Conservation (phyloP, 1,140 invertebrate species). For the Bombus ignitus region DNA sequence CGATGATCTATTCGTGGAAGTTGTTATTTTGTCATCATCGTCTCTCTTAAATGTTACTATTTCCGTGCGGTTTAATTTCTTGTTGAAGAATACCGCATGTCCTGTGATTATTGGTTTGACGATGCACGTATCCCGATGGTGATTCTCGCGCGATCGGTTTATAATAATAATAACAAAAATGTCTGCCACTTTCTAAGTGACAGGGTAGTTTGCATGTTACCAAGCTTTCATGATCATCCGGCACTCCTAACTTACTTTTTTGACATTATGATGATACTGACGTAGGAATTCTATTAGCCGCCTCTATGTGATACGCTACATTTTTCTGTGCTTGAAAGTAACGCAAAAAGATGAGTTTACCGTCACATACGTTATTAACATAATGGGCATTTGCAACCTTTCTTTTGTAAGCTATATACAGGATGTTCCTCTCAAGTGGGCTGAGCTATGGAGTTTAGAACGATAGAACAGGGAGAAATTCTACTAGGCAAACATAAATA, state of each 20-base stretch:
- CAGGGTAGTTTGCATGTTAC: neutral
- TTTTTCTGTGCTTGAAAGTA: neutral
- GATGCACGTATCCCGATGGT: neutral
- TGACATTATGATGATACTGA: too few relatives aligned
- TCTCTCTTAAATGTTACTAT: conserved; percentile 15
- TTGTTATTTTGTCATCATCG: conserved; percentile 50
- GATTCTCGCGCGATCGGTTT: neutral
- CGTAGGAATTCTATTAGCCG: neutral
- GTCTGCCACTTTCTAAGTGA: neutral
- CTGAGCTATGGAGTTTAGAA: too few relatives aligned
- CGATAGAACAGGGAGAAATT: too few relatives aligned
- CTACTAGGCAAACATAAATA: too few relatives aligned
- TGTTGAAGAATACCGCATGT: neutral
- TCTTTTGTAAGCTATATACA: neutral
- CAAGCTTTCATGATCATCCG: neutral
- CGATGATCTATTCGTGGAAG: conserved; percentile 45
- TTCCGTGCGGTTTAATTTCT: conserved; percentile 19
- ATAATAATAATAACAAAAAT: neutral
- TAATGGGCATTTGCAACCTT: too few relatives aligned
- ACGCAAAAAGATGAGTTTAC: too few relatives aligned
- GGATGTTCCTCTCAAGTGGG: neutral
- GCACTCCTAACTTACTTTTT: neutral
- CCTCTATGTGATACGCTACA: neutral
- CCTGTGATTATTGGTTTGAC: conserved; percentile 12
- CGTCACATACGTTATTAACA: too few relatives aligned